A percentile compares a stretch with the other conserved stretches of the same genome.
Evolutionary conservation across 2,113 vertebrate genomes (phyloP).

Genomic region (Lepus europaeus): DNA sequence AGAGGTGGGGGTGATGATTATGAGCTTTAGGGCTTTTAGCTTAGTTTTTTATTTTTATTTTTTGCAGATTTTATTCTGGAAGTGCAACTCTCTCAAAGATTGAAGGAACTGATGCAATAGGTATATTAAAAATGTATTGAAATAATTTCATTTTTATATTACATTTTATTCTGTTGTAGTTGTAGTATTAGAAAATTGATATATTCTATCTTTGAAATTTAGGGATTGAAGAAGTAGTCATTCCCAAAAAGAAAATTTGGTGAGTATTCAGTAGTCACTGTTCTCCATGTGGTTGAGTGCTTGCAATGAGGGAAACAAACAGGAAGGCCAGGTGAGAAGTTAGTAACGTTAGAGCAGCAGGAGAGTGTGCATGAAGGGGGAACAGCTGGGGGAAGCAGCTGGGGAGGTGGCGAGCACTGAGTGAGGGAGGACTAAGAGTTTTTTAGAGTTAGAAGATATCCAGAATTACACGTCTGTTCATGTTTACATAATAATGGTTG

Average conservation of each 20-base stretch:
- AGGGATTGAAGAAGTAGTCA: slow-evolving; percentile 87
- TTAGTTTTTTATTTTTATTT: not conserved
- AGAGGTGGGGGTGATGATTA: not conserved
- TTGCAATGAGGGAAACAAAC: not conserved
- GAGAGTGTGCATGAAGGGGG: not conserved
- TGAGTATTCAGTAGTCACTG: slow-evolving; percentile 82
- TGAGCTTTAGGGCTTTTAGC: too few species aligned
- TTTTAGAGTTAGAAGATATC: not conserved
- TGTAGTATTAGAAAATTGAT: slow-evolving; percentile 6
- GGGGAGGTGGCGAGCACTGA: not conserved
- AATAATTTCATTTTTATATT: slow-evolving; percentile 9
- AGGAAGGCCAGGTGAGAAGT: not conserved
- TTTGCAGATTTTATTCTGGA: slow-evolving; percentile 87
- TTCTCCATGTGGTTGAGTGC: not conserved
- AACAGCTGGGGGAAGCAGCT: not conserved
- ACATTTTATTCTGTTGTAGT: not conserved
- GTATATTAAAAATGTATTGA: slow-evolving; percentile 82
- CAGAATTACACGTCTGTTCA: not conserved
- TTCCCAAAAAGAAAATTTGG: slow-evolving; percentile 96
- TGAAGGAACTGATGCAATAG: slow-evolving; percentile 81
- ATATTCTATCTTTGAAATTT: slow-evolving; percentile 58
- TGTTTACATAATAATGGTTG: not conserved
- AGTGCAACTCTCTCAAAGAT: slow-evolving; percentile 83
- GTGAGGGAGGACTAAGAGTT: not conserved
- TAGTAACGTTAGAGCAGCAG: not conserved